These are phyloP conservation scores for Gavia stellata DNA, from an alignment of 2,113 vertebrate genomes.

Conservation along the genomic window DNA sequence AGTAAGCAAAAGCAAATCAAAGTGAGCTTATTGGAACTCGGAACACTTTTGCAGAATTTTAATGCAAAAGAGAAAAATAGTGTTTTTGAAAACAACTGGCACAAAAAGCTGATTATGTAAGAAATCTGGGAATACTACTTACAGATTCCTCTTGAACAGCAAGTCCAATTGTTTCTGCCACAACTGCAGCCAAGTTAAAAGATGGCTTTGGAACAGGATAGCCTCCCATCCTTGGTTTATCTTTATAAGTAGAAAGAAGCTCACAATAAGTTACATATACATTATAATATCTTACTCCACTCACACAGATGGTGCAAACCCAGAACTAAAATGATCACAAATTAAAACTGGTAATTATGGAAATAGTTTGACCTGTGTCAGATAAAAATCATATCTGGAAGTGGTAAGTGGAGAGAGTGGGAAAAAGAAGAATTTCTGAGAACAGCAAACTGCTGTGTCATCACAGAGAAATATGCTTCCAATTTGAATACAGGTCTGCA, in stretches of 20 bases:
- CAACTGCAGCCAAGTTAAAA: slow-evolving; percentile 70
- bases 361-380: neutral
- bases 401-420: neutral
- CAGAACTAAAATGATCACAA: neutral
- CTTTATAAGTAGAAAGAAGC: slow-evolving; percentile 38
- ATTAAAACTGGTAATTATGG: neutral
- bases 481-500: neutral
- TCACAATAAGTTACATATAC: neutral
- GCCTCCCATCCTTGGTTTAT: slow-evolving; percentile 36
- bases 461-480: neutral
- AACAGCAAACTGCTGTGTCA: neutral
- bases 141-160: slow-evolving; percentile 74
- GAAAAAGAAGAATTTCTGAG: neutral
- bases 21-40: neutral
- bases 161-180: slow-evolving; percentile 87
- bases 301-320: neutral
- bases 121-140: slow-evolving; percentile 50
- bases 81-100: neutral
- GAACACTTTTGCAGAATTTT: neutral
- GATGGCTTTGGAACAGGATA: slow-evolving; percentile 58
- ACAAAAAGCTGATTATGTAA: neutral
- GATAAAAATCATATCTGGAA: neutral
- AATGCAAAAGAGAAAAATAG: neutral
- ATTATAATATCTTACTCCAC: neutral
- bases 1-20: neutral